Base-by-base conservation (phyloP, 1,140 invertebrate species). In the Magallana gigas region DNA sequence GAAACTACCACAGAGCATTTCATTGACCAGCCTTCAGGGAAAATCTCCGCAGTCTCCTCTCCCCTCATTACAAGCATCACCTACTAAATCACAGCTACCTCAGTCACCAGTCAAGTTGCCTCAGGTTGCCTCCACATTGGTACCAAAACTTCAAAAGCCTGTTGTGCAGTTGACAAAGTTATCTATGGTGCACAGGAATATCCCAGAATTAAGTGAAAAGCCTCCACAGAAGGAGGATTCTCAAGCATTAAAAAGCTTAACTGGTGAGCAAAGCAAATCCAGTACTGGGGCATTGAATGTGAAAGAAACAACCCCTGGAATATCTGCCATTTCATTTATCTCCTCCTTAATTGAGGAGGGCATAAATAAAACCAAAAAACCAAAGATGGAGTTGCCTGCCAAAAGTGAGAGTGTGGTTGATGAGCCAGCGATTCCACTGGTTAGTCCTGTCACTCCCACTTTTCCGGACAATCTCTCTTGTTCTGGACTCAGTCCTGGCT, bases 311-410 rank as follows among this genome's bases (percentile, higher is more conserved):
- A 11, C 23, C 36, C 29, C 68, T 36, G 68, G 68, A 9, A 76
- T 76, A 48, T 36, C 68, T 29, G 68, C 68, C 3, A 76, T 76
- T 76, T 76, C 68, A 18, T 29, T 76, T 18, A 76, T 76, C 8
- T 76, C 68, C 23, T 76, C 68, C 23, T 76, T 76, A 3, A 76
- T 76, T 29, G 68, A 76, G 68, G 68, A 76, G 23, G 68, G 68
- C 14, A 76, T 76, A 18, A 76, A 29, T 12, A 76, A 76, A 76
- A 12, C 68, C 14, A 76, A 76, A 18, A 76, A 76, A 12, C 68
- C 23, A 29, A 76, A 76, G 23, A 76, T 23, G 8, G 68, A 76
- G 11, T 29, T 29, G 1, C 23, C 60, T n/a, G 60, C 11, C 11
- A 76, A 29, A 29, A 76, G 2, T 76, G 68, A 9, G 36, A 76